Percentiles rank a stretch among this genome's conserved stretches.
phyloP scores from a whole-genome alignment of 30 jellyfish, hydroid and myxozoan genomes.

The Pelagia noctiluca region DNA sequence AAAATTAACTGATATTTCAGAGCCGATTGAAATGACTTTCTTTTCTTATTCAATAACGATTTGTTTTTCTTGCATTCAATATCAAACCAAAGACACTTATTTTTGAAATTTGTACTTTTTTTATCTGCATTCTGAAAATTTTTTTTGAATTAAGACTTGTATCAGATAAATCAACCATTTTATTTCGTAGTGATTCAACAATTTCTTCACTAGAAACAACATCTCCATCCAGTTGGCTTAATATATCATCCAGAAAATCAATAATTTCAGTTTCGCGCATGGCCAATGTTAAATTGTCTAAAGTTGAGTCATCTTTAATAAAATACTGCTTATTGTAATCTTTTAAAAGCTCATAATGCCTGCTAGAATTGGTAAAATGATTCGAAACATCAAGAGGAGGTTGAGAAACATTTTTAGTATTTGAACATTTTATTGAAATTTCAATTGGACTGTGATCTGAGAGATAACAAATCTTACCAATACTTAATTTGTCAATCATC shows the following conservation, averaged over 20 bases:
- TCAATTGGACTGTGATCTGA: neutral
- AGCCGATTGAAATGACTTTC: neutral
- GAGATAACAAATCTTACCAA: neutral
- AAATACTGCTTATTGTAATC: neutral
- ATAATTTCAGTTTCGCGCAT: too few relatives aligned
- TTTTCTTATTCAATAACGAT: neutral
- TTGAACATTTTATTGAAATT: neutral
- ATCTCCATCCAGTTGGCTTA: neutral
- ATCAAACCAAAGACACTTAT: neutral
- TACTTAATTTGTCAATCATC: too few relatives aligned
- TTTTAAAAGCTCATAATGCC: neutral
- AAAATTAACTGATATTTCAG: neutral
- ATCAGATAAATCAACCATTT: neutral
- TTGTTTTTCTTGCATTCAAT: neutral
- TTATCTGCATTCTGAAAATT: neutral
- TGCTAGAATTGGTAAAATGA: neutral
- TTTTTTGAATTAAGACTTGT: neutral
- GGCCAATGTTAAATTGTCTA: too few relatives aligned
- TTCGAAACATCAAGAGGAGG: neutral
- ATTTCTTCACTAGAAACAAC: neutral
- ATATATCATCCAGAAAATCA: too few relatives aligned
- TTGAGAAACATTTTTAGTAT: too few relatives aligned
- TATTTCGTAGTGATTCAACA: neutral
- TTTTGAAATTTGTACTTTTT: neutral
- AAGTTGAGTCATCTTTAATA: too few relatives aligned